Base-by-base conservation (phyloP, 2,797 vertebrate species). In the Lutjanus campechanus region DNA sequence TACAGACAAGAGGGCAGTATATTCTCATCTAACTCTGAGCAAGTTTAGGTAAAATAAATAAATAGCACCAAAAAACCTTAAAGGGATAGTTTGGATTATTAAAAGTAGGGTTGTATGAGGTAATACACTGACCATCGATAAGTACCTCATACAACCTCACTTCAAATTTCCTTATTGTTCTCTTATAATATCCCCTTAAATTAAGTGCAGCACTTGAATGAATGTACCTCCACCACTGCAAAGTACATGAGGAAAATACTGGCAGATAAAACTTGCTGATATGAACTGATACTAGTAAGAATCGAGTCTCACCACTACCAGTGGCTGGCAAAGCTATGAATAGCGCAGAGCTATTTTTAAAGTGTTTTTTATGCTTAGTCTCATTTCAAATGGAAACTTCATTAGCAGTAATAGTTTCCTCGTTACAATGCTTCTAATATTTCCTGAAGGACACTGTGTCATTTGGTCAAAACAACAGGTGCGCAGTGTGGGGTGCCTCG, bases 391-490 rank as follows among this genome's bases (percentile, higher is more conserved):
- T 77, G 81, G 83, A 87, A 88, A 83, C 66, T 68, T 76, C 9
- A 55, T 59, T 56, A 47, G n/a, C 66, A 47, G 58, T 50, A 61
- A 62, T 29, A 55, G 64, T 58, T 73, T 67, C 53, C 51, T 8
- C 16, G 6, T 50, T 58, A 36, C 11, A 12, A 44, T 8, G 36
- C 68, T 25, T 46, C 49, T 50, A 61, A 75, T 83, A 47, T 56
- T 40, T 76, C 25, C 50, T 61, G 50, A 81, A 85, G 84, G 84
- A 70, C 77, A 59, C 56, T 7, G 43, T 36, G 69, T 61, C 6
- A 10, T 50, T 44, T 25, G 76, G 63, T 84, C 81, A 84, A 86
- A 89, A 90, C 86, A 93, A 92, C 92, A 94, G 92, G 93, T 94
- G 93, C 49, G 63, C 56, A 54, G 51, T 67, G 73, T 15, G 1